These are phyloP conservation scores for Halichondria panicea DNA, from an alignment of 37 sponge, comb jelly and placozoan species.

Conservation along the genomic window DNA sequence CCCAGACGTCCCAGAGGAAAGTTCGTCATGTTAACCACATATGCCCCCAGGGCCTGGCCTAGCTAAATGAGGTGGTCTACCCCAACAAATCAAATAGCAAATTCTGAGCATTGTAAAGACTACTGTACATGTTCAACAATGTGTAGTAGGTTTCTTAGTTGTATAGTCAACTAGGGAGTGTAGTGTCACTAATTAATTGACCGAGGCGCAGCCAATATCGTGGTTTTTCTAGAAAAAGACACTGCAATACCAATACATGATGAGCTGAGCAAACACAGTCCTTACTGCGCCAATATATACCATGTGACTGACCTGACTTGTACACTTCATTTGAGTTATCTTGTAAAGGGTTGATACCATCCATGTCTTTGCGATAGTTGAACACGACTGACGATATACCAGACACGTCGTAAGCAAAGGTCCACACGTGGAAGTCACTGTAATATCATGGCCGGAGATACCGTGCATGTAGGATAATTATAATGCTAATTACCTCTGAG, in stretches of 20 bases:
- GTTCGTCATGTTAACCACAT: too few species aligned
- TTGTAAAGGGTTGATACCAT: constrained; percentile 55
- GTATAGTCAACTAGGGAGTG: not conserved
- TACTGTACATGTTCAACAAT: too few species aligned
- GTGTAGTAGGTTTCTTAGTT: too few species aligned
- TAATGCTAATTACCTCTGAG: not conserved
- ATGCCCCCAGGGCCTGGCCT: too few species aligned
- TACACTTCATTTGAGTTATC: constrained; percentile 56
- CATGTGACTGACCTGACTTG: constrained; percentile 9
- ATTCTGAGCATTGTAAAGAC: too few species aligned
- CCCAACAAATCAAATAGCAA: too few species aligned
- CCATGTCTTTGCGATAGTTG: constrained; percentile 51
- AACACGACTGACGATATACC: constrained; percentile 36
- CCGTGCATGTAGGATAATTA: not conserved
- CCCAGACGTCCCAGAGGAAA: too few species aligned
- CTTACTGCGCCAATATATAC: not conserved
- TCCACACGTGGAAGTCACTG: constrained; percentile 64
- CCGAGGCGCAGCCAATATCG: too few species aligned
- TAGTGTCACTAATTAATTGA: not conserved
- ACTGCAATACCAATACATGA: not conserved
- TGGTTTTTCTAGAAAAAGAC: too few species aligned
- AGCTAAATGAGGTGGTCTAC: too few species aligned
- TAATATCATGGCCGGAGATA: not conserved
- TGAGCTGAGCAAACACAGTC: not conserved
- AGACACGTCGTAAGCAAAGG: constrained; percentile 68